Evolutionary conservation across 2,797 vertebrate genomes (phyloP), one percentile per base, ranked within the genome.

Genomic region (Periparus ater): DNA sequence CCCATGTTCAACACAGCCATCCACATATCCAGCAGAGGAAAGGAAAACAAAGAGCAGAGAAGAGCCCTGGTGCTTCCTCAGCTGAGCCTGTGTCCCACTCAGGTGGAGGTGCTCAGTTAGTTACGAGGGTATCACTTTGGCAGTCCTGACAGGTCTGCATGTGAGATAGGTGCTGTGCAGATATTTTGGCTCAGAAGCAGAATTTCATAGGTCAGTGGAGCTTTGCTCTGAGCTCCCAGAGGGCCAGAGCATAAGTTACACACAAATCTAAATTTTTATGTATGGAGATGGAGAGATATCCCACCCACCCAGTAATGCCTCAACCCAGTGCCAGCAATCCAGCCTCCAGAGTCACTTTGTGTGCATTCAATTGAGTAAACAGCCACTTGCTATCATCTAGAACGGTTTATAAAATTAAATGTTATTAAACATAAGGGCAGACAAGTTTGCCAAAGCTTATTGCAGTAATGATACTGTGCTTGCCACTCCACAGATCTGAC

Each of bases 361-460:
- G 47, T 73, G 66, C n/a, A 21, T 65, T 65, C 91, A 77, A 91
- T 57, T 91, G 79, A 70, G n/a, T 65, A 47, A 83, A 91, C 72
- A 76, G 61, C 76, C 72, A 58, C 85, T 94, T 88, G 76, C 70
- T 92, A 92, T 90, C 90, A 95, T 76, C 81, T 93, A 93, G 90
- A 91, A 82, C 70, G 11, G 16, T 51, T 90, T 93, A 91, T 73
- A 79, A 88, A 94, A 86, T 86, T 84, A 75, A 90, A 91, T 19
- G 38, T 81, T 87, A 74, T 87, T 94, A 88, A 96, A 89, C 81
- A 17, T 65, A 88, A 94, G 77, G 51, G 72, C 60, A 93, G 68
- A 79, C 60, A 86, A 80, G 54, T 22, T 86, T 89, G 95, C 87
- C 61, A 86, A 44, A 16, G 45, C 34, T 84, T 71, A 47, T 80